These are phyloP conservation scores for Cuculus canorus DNA, from an alignment of 2,797 vertebrate species.

Conservation along the genomic window DNA sequence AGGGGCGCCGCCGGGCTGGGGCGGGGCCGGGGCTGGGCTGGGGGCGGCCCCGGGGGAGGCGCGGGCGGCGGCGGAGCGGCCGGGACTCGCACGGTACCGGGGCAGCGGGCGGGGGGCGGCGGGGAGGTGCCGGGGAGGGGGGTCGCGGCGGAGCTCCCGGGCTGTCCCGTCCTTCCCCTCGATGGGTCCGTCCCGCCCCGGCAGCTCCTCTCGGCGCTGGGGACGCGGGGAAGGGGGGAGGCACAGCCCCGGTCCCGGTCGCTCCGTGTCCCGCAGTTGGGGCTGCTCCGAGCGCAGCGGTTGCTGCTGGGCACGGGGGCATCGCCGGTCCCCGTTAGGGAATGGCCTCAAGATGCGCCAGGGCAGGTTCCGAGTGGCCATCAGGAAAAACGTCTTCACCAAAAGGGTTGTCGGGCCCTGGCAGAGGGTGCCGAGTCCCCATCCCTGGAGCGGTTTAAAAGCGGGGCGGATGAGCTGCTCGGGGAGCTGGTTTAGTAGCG, in stretches of 20 bases:
- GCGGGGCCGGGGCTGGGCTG: not conserved
- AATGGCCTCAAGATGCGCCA: too few species aligned
- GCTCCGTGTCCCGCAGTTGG: too few species aligned
- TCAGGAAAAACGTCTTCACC: too few species aligned
- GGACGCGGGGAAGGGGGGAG: not conserved
- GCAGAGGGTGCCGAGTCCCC: too few species aligned
- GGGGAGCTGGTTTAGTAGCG: too few species aligned
- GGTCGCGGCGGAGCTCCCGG: not conserved
- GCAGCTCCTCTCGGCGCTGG: not conserved
- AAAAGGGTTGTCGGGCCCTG: too few species aligned
- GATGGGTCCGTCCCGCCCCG: not conserved
- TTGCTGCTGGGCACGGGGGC: too few species aligned
- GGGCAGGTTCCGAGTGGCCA: too few species aligned
- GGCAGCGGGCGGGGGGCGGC: not conserved
- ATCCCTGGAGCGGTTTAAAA: too few species aligned
- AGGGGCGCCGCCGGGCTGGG: not conserved
- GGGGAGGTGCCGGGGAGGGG: not conserved
- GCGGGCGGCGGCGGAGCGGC: not conserved
- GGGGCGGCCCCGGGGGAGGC: not conserved
- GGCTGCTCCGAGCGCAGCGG: too few species aligned
- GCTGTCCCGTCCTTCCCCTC: not conserved
- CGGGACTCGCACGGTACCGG: not conserved
- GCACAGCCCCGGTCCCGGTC: rapidly evolving
- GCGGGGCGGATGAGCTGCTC: too few species aligned
- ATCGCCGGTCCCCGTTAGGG: too few species aligned